Percentiles rank a stretch among this genome's conserved stretches.
phyloP scores from a whole-genome alignment of 2,797 vertebrate species.

The Neosilurus hyrtlii region DNA sequence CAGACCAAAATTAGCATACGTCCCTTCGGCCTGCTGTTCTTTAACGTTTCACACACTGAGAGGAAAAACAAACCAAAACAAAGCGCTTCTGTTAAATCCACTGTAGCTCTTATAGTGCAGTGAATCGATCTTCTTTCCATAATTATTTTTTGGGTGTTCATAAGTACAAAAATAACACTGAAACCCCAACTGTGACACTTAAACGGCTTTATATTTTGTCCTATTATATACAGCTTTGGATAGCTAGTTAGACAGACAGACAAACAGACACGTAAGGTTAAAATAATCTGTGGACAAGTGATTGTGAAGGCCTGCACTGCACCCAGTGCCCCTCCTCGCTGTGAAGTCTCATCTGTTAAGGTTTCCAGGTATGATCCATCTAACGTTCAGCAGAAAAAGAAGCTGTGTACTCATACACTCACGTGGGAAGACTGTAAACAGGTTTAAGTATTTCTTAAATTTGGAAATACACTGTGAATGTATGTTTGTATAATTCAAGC shows the following conservation, averaged over 20 bases:
- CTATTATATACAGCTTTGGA: too few species aligned
- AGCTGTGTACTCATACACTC: neutral
- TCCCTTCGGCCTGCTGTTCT: neutral
- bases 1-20: neutral
- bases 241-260: too few species aligned
- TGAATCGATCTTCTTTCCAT: neutral
- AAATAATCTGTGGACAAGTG: neutral
- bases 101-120: neutral
- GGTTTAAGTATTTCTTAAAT: neutral
- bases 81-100: neutral
- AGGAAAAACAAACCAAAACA: too few species aligned
- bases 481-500: neutral
- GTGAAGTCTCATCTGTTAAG: neutral
- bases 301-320: neutral
- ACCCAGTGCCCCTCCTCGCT: neutral
- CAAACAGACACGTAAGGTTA: neutral
- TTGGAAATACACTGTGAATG: neutral
- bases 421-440: neutral
- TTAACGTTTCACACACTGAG: constrained; percentile 1
- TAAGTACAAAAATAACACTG: neutral
- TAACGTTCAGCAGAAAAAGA: neutral
- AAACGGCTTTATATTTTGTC: neutral
- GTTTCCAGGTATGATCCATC: neutral
- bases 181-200: neutral
- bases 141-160: neutral